These are phyloP conservation scores for Synergus umbraculus DNA, from an alignment of 2,888 invertebrate species.

Conservation along the genomic window DNA sequence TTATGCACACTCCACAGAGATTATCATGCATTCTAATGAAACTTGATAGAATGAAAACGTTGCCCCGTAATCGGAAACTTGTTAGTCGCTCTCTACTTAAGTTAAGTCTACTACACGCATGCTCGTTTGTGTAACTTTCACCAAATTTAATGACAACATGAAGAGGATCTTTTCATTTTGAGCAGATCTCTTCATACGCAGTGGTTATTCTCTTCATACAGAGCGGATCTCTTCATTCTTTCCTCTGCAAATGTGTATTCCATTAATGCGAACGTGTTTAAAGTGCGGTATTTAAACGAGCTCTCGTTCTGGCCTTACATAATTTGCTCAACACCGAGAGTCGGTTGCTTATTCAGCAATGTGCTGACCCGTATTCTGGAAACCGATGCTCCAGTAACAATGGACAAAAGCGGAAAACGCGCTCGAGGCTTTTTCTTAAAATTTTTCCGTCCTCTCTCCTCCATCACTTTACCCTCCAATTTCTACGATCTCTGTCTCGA, in stretches of 20 bases:
- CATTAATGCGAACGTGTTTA: conserved; percentile 49
- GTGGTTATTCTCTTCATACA: background rate
- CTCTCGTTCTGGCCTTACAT: conserved; percentile 73
- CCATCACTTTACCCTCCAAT: conserved; percentile 7
- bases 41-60: conserved; percentile 36
- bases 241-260: conserved; percentile 43
- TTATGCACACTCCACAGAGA: conserved; percentile 17
- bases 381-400: conserved; percentile 53
- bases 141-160: conserved; percentile 68
- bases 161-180: conserved; percentile 12
- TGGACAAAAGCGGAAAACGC: conserved; percentile 37
- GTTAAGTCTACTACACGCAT: conserved; percentile 49
- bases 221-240: conserved; percentile 51
- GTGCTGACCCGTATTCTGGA: conserved; percentile 73
- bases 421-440: conserved; percentile 46
- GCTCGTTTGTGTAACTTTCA: conserved; percentile 65
- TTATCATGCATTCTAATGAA: conserved; percentile 35
- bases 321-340: conserved; percentile 68
- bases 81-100: conserved; percentile 35
- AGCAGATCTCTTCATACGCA: conserved; percentile 47
- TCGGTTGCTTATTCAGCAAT: conserved; percentile 72
- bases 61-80: conserved; percentile 35
- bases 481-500: conserved; percentile 23
- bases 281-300: conserved; percentile 70
- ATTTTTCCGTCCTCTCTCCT: conserved; percentile 20